Evolutionary conservation across 2,888 invertebrate species (phyloP).

Genomic region (Eupithecia dodoneata): DNA sequence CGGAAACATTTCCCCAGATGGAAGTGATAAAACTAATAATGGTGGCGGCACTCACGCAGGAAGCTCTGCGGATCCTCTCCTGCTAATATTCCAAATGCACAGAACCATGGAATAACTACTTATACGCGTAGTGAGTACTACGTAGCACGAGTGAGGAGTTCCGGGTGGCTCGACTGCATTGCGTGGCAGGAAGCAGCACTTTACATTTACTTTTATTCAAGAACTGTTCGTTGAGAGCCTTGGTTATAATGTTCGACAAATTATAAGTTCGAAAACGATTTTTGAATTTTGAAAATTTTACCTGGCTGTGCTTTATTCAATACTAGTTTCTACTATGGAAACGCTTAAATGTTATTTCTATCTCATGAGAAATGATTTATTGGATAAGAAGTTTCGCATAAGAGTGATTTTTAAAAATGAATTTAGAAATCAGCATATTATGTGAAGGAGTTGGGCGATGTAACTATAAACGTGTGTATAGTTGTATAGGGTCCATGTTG

Average conservation of each 20-base stretch:
- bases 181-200: not conserved
- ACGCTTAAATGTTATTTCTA: too few species aligned
- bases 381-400: too few species aligned
- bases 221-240: not conserved
- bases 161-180: not conserved
- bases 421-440: too few species aligned
- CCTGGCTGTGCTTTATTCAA: too few species aligned
- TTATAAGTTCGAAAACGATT: not conserved
- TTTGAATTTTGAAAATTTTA: too few species aligned
- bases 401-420: too few species aligned
- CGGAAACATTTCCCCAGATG: not conserved
- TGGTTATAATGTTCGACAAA: not conserved
- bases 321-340: too few species aligned
- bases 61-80: constrained; percentile 9
- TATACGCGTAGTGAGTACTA: too few species aligned
- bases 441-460: too few species aligned
- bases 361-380: too few species aligned
- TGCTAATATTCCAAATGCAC: constrained; percentile 25
- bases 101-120: not conserved
- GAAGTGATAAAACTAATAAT: constrained; percentile 16
- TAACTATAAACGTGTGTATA: too few species aligned
- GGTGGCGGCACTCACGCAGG: constrained; percentile 2
- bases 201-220: not conserved
- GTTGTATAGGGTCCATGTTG: too few species aligned
- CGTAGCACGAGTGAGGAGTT: not conserved